Evolutionary conservation across 2,888 invertebrate species (phyloP).

Genomic region (Dryococelus australis): DNA sequence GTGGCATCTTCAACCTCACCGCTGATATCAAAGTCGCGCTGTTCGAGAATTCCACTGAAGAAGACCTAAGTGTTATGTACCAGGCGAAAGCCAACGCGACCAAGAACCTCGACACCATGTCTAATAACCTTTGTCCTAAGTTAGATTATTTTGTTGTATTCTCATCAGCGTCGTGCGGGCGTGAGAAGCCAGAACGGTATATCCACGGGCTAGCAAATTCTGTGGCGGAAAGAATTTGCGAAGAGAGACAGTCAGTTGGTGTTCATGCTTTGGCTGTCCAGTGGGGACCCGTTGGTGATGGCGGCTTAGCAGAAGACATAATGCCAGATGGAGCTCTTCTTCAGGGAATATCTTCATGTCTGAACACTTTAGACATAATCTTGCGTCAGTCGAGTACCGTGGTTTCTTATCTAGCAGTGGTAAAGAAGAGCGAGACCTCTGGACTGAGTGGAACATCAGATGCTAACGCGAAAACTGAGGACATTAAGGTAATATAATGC

Average conservation of each 20-base stretch:
- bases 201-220: slow-evolving; percentile 96
- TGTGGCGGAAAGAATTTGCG: slow-evolving; percentile 95
- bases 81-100: slow-evolving; percentile 85
- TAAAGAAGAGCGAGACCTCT: slow-evolving; percentile 75
- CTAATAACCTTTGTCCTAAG: slow-evolving; percentile 78
- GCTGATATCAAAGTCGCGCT: slow-evolving; percentile 85
- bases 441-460: background rate
- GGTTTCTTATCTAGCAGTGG: slow-evolving; percentile 83
- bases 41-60: slow-evolving; percentile 84
- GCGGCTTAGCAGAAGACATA: slow-evolving; percentile 81
- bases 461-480: background rate
- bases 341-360: slow-evolving; percentile 91
- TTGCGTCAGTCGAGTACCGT: slow-evolving; percentile 88
- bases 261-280: slow-evolving; percentile 92
- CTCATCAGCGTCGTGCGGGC: slow-evolving; percentile 87
- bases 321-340: slow-evolving; percentile 74
- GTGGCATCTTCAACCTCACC: slow-evolving; percentile 94
- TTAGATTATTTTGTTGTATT: slow-evolving; percentile 94
- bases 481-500: background rate
- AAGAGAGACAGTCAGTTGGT: slow-evolving; percentile 79
- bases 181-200: slow-evolving; percentile 70
- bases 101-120: slow-evolving; percentile 79
- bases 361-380: slow-evolving; percentile 87
- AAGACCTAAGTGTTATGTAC: slow-evolving; percentile 81
- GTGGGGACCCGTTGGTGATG: slow-evolving; percentile 92